phyloP scores from a whole-genome alignment of 2,888 invertebrate species.

The Callosobruchus maculatus region DNA sequence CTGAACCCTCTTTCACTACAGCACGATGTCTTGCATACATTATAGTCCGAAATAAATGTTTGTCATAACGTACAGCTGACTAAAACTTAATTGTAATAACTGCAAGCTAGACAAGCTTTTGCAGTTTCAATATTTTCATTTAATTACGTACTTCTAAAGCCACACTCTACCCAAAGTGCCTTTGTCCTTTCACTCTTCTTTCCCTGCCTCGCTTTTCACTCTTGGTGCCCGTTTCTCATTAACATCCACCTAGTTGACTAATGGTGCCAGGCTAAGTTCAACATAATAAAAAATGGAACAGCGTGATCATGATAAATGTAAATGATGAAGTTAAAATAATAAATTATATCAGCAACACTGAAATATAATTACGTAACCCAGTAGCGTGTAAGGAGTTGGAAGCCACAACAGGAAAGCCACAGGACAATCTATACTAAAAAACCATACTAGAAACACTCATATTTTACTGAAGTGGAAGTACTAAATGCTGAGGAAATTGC shows the following conservation, averaged over 20 bases:
- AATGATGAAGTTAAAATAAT: background rate
- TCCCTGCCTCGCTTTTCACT: background rate
- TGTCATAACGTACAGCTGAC: too few relatives aligned
- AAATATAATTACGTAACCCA: background rate
- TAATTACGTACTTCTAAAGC: background rate
- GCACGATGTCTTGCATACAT: too few relatives aligned
- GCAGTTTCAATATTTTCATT: background rate
- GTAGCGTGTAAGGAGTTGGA: background rate
- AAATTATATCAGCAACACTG: background rate
- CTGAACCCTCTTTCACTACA: too few relatives aligned
- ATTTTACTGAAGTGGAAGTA: too few relatives aligned
- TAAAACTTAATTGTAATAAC: too few relatives aligned
- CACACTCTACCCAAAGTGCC: background rate
- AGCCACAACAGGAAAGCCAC: too few relatives aligned
- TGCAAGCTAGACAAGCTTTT: too few relatives aligned
- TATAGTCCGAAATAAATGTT: too few relatives aligned
- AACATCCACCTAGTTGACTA: background rate
- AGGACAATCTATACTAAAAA: too few relatives aligned
- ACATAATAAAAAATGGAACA: background rate
- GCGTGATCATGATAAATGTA: background rate
- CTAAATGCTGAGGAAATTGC: too few relatives aligned
- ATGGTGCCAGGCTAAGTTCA: background rate
- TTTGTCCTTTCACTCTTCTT: background rate
- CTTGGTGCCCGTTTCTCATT: background rate
- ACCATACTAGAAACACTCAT: too few relatives aligned